A percentile compares a stretch with the other conserved stretches of the same genome.
Conservation (phyloP, 2,113 vertebrate genomes). For the Machaerirhynchus nigripectus region DNA sequence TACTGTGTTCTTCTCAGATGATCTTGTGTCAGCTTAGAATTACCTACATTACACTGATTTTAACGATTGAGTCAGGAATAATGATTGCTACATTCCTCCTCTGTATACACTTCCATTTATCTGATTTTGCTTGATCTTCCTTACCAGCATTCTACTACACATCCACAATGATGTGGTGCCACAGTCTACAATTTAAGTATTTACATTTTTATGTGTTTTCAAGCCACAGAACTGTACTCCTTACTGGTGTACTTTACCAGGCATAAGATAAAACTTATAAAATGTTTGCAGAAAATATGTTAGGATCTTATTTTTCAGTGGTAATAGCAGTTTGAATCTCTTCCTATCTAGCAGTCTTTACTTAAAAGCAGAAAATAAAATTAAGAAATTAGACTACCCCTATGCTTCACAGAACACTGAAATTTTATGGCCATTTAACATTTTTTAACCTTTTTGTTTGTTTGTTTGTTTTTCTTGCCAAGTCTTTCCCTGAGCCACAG, state of each 20-base stretch:
- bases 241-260: not conserved
- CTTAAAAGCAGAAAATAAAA: slow-evolving; percentile 49
- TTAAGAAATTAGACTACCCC: not conserved
- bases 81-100: not conserved
- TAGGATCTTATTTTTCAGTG: not conserved
- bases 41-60: not conserved
- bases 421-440: slow-evolving; percentile 53
- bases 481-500: slow-evolving; percentile 46
- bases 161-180: not conserved
- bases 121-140: not conserved
- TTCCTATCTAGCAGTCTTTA: not conserved
- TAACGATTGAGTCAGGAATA: not conserved
- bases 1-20: not conserved
- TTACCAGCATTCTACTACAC: not conserved
- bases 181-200: not conserved
- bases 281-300: not conserved
- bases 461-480: slow-evolving; percentile 60
- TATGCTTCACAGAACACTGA: not conserved
- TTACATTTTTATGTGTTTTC: not conserved
- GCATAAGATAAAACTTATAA: not conserved
- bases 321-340: not conserved
- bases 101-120: not conserved
- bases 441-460: slow-evolving; percentile 47
- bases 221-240: not conserved
- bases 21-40: not conserved